These are phyloP conservation scores for Sorex maritimensis DNA, from an alignment of 2,797 vertebrate species.

Conservation along the genomic window DNA sequence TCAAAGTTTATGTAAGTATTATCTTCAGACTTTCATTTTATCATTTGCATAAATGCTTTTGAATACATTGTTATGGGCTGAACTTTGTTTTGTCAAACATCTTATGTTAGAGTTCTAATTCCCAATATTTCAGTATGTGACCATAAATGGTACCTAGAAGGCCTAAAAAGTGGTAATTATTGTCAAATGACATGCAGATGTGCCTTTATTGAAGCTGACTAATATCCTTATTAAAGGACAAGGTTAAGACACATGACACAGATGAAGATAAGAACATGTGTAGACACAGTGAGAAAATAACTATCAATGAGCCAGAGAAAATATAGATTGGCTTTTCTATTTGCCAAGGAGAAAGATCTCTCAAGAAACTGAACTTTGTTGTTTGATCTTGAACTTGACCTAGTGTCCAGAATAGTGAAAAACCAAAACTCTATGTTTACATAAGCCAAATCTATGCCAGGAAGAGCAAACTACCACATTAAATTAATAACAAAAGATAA, in stretches of 20 bases:
- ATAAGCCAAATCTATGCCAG: no score
- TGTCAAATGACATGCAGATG: background rate
- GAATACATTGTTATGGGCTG: background rate
- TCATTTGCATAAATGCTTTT: background rate
- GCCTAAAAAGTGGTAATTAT: constrained; percentile 11
- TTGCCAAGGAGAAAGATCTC: background rate
- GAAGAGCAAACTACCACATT: background rate
- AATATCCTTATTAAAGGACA: background rate
- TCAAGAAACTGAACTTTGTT: background rate
- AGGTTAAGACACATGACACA: background rate
- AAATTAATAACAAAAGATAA: constrained; percentile 47
- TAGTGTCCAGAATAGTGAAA: background rate
- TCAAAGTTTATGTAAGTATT: constrained; percentile 25
- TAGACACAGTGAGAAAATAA: background rate
- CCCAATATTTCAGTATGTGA: background rate
- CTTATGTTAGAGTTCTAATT: background rate
- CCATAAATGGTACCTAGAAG: background rate
- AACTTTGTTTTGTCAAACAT: constrained; percentile 22
- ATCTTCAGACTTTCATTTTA: constrained; percentile 28
- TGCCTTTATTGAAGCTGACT: background rate
- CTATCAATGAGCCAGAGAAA: background rate
- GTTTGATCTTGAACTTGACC: background rate
- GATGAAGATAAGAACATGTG: background rate
- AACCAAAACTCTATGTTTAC: background rate
- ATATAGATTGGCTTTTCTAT: no score